Base-by-base conservation (phyloP, 2,113 vertebrate species). In the Myotis brandtii region DNA sequence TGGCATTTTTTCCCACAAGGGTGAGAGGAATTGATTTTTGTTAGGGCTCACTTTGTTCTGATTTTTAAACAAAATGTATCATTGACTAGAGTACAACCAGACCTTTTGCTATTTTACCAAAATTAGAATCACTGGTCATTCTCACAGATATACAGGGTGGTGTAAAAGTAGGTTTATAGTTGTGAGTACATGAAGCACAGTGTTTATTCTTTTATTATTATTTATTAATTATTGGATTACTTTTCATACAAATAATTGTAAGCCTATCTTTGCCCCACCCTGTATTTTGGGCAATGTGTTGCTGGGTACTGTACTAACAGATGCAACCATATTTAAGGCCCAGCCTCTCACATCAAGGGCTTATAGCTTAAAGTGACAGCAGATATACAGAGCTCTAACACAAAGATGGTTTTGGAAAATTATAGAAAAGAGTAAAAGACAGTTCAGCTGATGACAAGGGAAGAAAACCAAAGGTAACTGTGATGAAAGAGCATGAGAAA, bases 71-170 rank as follows among this genome's bases (percentile, higher is more conserved):
- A 21, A 93, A 75, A 84, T 59, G 32, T 54, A 2, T 23, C 21
- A 25, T 6, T 59, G 88, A 34, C 20, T 43, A 91, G 17, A 80
- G 30, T 92, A 62, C 56, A 96, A 85, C n/a, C 50, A 96, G 16
- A 67, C 14, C 32, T 54, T 70, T 84, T 25, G 3, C 72, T 70
- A 2, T 82, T 89, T 93, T 46, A 43, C 27, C 30, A 62, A 83
- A 37, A 30, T 79, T 34, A 56, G 30, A 92, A 69, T 40, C 32
- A 6, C 13, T 7, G 18, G 13, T 83, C 79, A 56, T 83, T 73
- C 21, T 64, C 64, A 69, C 82, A 64, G 56, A 67, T 91, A 34
- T 79, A 30, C 30, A 77, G 75, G 2, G 17, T 77, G 10, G 8
- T 9, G 48, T 30, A 77, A 77, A 50, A 52, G 46, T 50, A 77